phyloP scores from a whole-genome alignment of 2,113 vertebrate species.

The Colistium nudipinnis region DNA sequence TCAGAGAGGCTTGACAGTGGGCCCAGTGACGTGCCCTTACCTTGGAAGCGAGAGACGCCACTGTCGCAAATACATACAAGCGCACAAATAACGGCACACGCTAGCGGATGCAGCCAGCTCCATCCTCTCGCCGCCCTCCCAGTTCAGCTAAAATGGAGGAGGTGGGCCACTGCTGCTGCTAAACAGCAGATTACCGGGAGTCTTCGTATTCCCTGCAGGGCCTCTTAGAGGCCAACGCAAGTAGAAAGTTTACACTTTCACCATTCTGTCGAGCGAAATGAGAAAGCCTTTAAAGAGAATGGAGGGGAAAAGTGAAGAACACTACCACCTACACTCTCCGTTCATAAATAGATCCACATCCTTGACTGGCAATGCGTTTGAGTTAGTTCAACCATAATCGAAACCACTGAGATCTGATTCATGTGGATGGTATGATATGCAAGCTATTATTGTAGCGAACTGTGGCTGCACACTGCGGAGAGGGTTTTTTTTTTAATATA shows the following conservation, averaged over 20 bases:
- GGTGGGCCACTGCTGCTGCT: conserved; percentile 70
- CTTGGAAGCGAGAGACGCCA: conserved; percentile 19
- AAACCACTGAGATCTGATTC: conserved; percentile 78
- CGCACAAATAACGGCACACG: conserved; percentile 13
- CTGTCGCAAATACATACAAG: conserved; percentile 28
- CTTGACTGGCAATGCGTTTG: conserved; percentile 65
- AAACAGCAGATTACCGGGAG: conserved; percentile 70
- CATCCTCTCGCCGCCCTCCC: conserved; percentile 58
- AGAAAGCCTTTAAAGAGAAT: conserved; percentile 70
- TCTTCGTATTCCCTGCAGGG: conserved; percentile 70
- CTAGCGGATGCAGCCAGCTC: conserved; percentile 32
- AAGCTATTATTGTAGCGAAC: conserved; percentile 75
- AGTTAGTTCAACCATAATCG: conserved; percentile 76
- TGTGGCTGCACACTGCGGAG: conserved; percentile 48
- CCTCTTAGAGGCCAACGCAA: conserved; percentile 66
- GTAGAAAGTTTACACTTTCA: conserved; percentile 78
- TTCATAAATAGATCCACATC: conserved; percentile 75
- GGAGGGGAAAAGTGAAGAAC: conserved; percentile 71
- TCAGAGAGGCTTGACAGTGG: conserved; percentile 43
- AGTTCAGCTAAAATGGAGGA: conserved; percentile 60
- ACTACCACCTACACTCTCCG: conserved; percentile 78
- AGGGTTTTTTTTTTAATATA: too few species aligned
- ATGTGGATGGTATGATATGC: conserved; percentile 72
- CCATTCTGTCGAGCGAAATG: conserved; percentile 75
- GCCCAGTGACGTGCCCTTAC: conserved; percentile 26